Base-by-base conservation (phyloP, 2,888 invertebrate genomes). In the Eupelmus urozonus region DNA sequence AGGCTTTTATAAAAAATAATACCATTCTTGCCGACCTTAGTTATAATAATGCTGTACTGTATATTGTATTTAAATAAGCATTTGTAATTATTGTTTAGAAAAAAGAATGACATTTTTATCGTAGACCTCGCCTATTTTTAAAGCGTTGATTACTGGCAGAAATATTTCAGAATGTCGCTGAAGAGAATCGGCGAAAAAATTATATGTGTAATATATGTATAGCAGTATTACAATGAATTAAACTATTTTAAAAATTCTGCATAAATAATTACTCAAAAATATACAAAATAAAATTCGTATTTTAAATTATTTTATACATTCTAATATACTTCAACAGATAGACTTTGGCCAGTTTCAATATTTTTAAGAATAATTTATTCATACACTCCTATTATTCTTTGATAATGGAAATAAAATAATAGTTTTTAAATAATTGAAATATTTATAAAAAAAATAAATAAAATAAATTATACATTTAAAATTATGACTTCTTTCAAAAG, bases 21-120 rank as follows among this genome's bases (percentile, higher is more conserved):
- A 79, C 20, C 65, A 76, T 45, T 80, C 71, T 80, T 74, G 70
- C 80, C 69, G 53, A 73, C 18, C 63, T 79, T 79, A 73, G 53
- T 76, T 76, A 2, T 76, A 79, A 59, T n/a, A n/a, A n/a, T n/a
- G 55, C n/a, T 60, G 69, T 51, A 27, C 63, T 79, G 53, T 72
- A 69, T 11, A 79, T 76, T 76, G 27, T 79, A 76, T 76, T 76
- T 79, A 62, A 71, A 67, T 59, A 63, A 79, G 62, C 49, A 79
- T 72, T 72, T 79, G 60, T 79, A 67, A 76, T 67, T 76, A 69
- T 69, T 55, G 23, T 66, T 63, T 71, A 20, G 34, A 71, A 60
- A 45, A 63, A 45, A 29, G 13, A 69, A 51, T 40, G 18, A 62
- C 40, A 34, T 60, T 73, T 60, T 77, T 53, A 62, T 71, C 13